These are phyloP conservation scores for Scaptomyza parva DNA, from an alignment of 2,888 invertebrate genomes.

Conservation along the genomic window DNA sequence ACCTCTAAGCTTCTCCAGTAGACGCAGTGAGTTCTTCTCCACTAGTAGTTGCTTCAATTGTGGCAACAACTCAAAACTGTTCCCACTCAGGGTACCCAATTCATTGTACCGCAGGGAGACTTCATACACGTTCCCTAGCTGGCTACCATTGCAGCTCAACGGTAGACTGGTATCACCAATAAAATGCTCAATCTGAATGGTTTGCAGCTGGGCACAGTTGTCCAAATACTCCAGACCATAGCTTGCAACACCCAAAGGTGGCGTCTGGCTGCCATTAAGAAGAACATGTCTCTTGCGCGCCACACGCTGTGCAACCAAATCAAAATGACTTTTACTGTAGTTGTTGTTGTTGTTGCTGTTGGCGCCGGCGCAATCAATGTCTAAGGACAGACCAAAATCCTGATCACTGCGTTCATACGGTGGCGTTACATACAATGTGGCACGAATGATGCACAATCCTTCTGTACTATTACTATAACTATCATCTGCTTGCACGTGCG, in stretches of 20 bases:
- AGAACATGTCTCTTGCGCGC: constrained; percentile 64
- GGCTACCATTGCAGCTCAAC: constrained; percentile 58
- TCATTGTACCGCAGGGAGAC: constrained; percentile 71
- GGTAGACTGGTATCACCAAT: constrained; percentile 66
- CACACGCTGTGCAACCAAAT: constrained; percentile 49
- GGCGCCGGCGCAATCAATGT: constrained; percentile 67
- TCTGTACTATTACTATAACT: not conserved
- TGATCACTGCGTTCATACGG: constrained; percentile 32
- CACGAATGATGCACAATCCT: constrained; percentile 59
- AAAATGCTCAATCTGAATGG: constrained; percentile 70
- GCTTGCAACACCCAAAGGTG: constrained; percentile 64
- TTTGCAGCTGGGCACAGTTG: constrained; percentile 71
- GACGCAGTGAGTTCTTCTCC: constrained; percentile 69
- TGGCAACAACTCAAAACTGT: constrained; percentile 58
- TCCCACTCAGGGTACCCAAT: constrained; percentile 61
- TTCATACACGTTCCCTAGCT: constrained; percentile 10
- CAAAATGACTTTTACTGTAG: constrained; percentile 28
- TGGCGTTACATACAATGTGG: constrained; percentile 57
- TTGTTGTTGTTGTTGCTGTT: not conserved
- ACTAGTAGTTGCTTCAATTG: constrained; percentile 62
- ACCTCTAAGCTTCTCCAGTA: constrained; percentile 56
- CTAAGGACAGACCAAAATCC: constrained; percentile 72
- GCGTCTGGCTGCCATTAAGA: constrained; percentile 79
- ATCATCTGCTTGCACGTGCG: constrained; percentile 31
- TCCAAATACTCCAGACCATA: constrained; percentile 82